phyloP scores from a whole-genome alignment of 1,140 invertebrate genomes.

The Scaptomyza pallida region DNA sequence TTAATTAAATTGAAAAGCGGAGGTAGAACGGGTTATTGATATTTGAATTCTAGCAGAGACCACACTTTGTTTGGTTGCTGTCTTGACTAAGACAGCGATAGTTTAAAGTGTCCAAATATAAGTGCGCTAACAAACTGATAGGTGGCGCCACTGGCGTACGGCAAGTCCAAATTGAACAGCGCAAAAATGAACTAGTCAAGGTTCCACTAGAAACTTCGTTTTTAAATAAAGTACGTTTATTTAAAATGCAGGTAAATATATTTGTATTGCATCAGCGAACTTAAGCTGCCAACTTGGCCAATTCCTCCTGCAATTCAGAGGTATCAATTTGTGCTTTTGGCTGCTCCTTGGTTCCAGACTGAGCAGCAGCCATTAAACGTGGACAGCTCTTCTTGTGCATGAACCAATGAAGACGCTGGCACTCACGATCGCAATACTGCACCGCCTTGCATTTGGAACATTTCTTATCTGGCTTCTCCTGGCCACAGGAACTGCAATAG shows the following conservation, averaged over 20 bases:
- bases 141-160: slow-evolving; percentile 4
- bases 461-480: slow-evolving; percentile 94
- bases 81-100: background rate
- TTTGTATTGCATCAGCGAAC: background rate
- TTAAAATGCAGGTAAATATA: slow-evolving; percentile 16
- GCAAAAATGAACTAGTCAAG: no score
- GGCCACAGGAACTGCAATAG: slow-evolving; percentile 94
- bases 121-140: background rate
- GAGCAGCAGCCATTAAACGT: slow-evolving; percentile 84
- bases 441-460: slow-evolving; percentile 98
- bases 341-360: slow-evolving; percentile 24
- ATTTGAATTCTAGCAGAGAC: slow-evolving; percentile 4
- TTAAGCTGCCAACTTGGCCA: slow-evolving; percentile 68
- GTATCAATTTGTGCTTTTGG: slow-evolving; percentile 63
- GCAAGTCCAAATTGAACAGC: no score
- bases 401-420: slow-evolving; percentile 98
- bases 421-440: slow-evolving; percentile 96
- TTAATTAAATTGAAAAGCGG: slow-evolving; percentile 51
- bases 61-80: background rate
- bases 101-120: background rate
- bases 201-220: no score
- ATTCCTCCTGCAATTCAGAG: slow-evolving; percentile 68
- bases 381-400: slow-evolving; percentile 96
- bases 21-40: slow-evolving; percentile 44
- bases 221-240: slow-evolving; percentile 18